Conservation (phyloP, 2,113 vertebrate species). For the Erythrocebus patas region DNA sequence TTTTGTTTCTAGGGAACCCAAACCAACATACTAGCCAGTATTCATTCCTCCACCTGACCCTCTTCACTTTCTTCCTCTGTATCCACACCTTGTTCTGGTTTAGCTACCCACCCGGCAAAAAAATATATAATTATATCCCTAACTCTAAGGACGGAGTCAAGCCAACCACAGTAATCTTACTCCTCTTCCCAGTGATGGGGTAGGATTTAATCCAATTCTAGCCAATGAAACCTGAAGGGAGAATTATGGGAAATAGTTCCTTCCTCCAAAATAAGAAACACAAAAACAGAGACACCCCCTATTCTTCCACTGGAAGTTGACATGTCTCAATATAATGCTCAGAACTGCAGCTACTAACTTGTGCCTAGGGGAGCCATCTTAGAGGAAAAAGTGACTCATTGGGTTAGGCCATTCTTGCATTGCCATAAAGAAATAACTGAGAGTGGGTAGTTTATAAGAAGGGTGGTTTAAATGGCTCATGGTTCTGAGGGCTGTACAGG, state of each 20-base stretch:
- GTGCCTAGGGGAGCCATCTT: background rate
- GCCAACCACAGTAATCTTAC: background rate
- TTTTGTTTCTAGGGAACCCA: background rate
- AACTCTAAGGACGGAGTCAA: background rate
- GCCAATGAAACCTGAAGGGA: background rate
- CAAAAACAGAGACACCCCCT: background rate
- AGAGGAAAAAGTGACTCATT: background rate
- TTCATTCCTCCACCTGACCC: background rate
- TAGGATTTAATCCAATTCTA: background rate
- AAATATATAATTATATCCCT: background rate
- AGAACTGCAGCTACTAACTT: background rate
- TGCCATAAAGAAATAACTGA: no score
- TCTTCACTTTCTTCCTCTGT: background rate
- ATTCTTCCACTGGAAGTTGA: background rate
- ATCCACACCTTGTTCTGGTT: background rate
- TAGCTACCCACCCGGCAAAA: background rate
- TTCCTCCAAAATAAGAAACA: background rate
- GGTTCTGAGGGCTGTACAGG: no score
- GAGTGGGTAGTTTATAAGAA: no score
- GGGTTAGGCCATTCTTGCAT: no score
- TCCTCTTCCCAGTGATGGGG: background rate
- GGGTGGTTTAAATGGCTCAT: no score
- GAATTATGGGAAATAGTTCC: background rate
- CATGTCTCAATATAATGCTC: background rate
- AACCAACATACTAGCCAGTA: background rate